Base-by-base conservation (phyloP, 2,797 vertebrate species). In the Cirrhinus mrigala region DNA sequence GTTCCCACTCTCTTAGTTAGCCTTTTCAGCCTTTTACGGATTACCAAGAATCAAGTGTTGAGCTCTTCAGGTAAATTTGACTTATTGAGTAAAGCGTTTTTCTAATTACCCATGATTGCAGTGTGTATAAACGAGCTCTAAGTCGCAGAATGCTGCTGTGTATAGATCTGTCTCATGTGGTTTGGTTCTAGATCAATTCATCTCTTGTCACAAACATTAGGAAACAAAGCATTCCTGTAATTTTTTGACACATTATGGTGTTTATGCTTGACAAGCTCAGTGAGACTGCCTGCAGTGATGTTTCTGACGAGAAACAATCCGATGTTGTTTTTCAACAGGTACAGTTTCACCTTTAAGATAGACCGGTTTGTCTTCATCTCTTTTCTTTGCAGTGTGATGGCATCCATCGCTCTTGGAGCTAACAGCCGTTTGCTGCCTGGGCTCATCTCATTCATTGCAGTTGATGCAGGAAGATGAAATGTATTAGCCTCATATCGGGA, bases 401-500 rank as follows among this genome's bases (percentile, higher is more conserved):
- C 40, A 87, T 79, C 79, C 76, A 29, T 85, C 27, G 78, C 54
- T 27, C 12, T 16, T 81, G 66, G 27, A 82, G 82, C 85, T 87
- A 91, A 90, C 86, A 83, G 62, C 91, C 91, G 88, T 87, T 90
- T 88, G 80, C 85, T 87, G 86, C 88, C 83, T 64, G 68, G 83
- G 74, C 60, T 89, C 84, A 46, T 88, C 85, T 83, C 81, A 89
- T 89, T 89, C 91, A 66, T 48, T 46, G 69, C 87, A 73, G 89
- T 86, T 90, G 88, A 89, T 84, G 88, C 90, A 70, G 87, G 84
- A 79, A 90, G 86, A 92, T 87, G 82, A 92, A 91, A 83, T 84
- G 79, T 86, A 93, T 90, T 88, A 89, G 71, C 81, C 82, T 88
- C 81, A 85, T 85, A 89, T 91, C 29, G 48, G 85, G 86, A 86